phyloP scores from a whole-genome alignment of 2,797 vertebrate genomes.

The Pipistrellus kuhlii region DNA sequence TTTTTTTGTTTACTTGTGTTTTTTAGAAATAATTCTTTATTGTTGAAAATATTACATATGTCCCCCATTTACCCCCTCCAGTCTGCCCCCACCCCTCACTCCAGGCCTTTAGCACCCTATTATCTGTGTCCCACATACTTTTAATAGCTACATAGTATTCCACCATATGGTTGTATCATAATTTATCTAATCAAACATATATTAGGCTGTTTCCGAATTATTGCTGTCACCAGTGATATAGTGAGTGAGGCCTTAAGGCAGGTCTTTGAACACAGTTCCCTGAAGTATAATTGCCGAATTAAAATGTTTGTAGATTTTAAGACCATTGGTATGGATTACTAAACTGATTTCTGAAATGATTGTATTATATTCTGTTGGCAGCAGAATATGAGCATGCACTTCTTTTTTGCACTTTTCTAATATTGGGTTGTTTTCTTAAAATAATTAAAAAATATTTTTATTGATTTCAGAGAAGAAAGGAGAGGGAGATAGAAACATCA shows the following conservation, averaged over 20 bases:
- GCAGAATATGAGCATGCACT: background rate
- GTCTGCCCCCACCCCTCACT: too few species aligned
- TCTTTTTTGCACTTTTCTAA: background rate
- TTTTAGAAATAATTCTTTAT: too few species aligned
- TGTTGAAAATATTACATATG: too few species aligned
- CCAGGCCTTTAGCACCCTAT: too few species aligned
- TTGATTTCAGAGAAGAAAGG: too few species aligned
- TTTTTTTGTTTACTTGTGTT: background rate
- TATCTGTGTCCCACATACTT: too few species aligned
- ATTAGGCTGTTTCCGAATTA: constrained; percentile 27
- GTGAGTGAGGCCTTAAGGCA: background rate
- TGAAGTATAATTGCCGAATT: constrained; percentile 8
- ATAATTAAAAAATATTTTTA: background rate
- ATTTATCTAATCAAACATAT: constrained; percentile 16
- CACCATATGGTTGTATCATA: background rate
- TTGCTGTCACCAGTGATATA: background rate
- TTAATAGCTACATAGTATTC: background rate
- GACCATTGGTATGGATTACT: background rate
- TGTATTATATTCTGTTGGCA: background rate
- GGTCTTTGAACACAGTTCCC: constrained; percentile 13
- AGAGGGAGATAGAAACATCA: too few species aligned
- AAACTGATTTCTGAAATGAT: constrained; percentile 19
- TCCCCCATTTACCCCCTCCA: too few species aligned
- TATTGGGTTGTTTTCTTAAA: background rate
- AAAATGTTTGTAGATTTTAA: constrained; percentile 25